These are phyloP conservation scores for Episyrphus balteatus DNA, from an alignment of 1,140 invertebrate species.

Conservation along the genomic window DNA sequence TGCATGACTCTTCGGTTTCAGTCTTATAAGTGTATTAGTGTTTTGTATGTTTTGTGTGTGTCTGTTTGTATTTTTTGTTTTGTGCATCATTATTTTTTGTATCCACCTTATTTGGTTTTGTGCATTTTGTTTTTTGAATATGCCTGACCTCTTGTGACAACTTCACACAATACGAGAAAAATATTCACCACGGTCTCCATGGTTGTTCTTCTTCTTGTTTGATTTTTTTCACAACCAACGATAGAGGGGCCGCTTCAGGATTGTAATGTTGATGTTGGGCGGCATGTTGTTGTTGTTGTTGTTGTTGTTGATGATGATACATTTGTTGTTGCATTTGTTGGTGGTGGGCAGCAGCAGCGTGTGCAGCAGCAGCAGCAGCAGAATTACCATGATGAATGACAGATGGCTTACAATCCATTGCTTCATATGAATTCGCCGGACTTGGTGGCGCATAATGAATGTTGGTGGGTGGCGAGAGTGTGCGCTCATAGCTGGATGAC, in stretches of 20 bases:
- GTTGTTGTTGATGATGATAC: conserved; percentile 1
- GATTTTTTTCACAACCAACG: conserved; percentile 54
- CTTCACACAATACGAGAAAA: no score
- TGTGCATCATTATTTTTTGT: no score
- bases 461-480: conserved; percentile 26
- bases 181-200: conserved; percentile 62
- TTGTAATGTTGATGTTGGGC: conserved; percentile 34
- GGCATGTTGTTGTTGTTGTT: not conserved
- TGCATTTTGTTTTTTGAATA: no score
- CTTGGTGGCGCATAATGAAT: conserved; percentile 35
- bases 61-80: no score
- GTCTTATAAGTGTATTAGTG: no score
- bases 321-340: conserved; percentile 20
- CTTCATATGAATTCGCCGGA: conserved; percentile 35
- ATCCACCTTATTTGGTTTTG: no score
- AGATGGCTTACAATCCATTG: conserved; percentile 34
- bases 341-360: conserved; percentile 37
- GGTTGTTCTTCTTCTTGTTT: conserved; percentile 44
- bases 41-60: no score
- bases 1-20: no score
- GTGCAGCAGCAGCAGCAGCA: conserved; percentile 20
- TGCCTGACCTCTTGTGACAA: no score
- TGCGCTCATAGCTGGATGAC: conserved; percentile 36
- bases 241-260: conserved; percentile 47
- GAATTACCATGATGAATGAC: conserved; percentile 29